Percentiles rank a stretch among this genome's conserved stretches.
These are phyloP conservation scores for Varanus salvator DNA, from an alignment of 2,113 vertebrate genomes.

Conservation along the genomic window DNA sequence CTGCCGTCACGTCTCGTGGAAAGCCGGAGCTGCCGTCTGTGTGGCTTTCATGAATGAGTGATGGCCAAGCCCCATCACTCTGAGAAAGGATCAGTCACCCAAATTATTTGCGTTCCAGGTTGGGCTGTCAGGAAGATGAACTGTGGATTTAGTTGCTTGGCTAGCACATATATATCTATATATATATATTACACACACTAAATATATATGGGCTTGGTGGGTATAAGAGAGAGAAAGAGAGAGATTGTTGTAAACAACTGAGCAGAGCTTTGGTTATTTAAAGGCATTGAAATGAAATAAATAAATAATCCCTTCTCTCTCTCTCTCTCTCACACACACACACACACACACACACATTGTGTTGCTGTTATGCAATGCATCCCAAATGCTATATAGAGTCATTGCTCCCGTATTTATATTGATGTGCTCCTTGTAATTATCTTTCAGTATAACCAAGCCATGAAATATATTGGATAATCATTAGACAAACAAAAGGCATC, in stretches of 20 bases:
- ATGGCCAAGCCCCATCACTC: slow-evolving; percentile 50
- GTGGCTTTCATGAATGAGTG: slow-evolving; percentile 52
- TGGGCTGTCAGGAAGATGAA: slow-evolving; percentile 55
- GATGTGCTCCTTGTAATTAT: background rate
- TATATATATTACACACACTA: too few relatives aligned
- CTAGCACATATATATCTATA: slow-evolving; percentile 26
- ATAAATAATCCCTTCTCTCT: too few relatives aligned
- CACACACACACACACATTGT: background rate
- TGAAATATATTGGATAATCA: background rate
- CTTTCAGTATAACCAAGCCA: background rate
- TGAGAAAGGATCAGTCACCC: slow-evolving; percentile 46
- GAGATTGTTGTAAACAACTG: too few relatives aligned
- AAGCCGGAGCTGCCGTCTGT: background rate
- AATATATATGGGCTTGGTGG: too few relatives aligned
- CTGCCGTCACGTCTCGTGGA: background rate
- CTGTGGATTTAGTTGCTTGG: slow-evolving; percentile 31
- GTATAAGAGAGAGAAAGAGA: too few relatives aligned
- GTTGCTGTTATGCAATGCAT: slow-evolving; percentile 20
- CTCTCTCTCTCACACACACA: background rate
- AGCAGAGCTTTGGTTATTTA: too few relatives aligned
- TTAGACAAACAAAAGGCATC: too few relatives aligned
- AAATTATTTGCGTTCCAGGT: slow-evolving; percentile 43
- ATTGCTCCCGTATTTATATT: slow-evolving; percentile 1
- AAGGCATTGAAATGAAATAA: too few relatives aligned
- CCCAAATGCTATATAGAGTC: slow-evolving; percentile 27